Base-by-base conservation (phyloP, 2,113 vertebrate species). In the Alethe castanea region DNA sequence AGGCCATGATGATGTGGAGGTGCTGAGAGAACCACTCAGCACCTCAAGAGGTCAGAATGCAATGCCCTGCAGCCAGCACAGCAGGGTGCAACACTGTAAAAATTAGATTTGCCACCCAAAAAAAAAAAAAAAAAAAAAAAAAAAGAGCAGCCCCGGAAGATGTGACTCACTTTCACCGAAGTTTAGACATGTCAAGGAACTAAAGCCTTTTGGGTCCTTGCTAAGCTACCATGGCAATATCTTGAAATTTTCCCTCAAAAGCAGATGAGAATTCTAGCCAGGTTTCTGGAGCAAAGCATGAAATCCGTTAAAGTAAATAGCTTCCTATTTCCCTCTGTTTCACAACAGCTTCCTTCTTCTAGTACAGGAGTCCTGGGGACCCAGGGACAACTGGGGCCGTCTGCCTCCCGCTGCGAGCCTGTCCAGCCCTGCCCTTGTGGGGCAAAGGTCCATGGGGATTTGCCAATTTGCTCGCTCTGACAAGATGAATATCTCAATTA, bases 261-360 rank as follows among this genome's bases (percentile, higher is more conserved):
- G 65, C 61, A 96, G 91, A 95, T 85, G 48, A 97, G 92, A 93
- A 96, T 94, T 91, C 93, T 92, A 95, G 71, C 90, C 84, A 87
- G 94, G 91, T 95, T 95, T 88, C 72, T 96, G 86, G 81, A 97
- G 91, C 48, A 82, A 97, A 97, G 93, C 96, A 92, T 97, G 94
- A 98, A 98, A 98, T 97, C 82, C 42, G 25, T 96, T 97, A 94
- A 97, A 96, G 95, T 86, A 88, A 92, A 94, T 88, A 26, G 33
- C 88, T 98, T 96, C 88, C 88, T 71, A 77, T 97, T 97, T 96
- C 88, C 88, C 69, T 79, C 86, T 76, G 72, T 79, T 96, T 85
- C 90, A 91, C 79, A 97, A 93, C 80, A 96, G 80, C 86, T 95
- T 96, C 86, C 95, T 96, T 94, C 28, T 95, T 92, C 73, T 85